phyloP scores from a whole-genome alignment of 2,113 vertebrate genomes.

The Nothobranchius furzeri region DNA sequence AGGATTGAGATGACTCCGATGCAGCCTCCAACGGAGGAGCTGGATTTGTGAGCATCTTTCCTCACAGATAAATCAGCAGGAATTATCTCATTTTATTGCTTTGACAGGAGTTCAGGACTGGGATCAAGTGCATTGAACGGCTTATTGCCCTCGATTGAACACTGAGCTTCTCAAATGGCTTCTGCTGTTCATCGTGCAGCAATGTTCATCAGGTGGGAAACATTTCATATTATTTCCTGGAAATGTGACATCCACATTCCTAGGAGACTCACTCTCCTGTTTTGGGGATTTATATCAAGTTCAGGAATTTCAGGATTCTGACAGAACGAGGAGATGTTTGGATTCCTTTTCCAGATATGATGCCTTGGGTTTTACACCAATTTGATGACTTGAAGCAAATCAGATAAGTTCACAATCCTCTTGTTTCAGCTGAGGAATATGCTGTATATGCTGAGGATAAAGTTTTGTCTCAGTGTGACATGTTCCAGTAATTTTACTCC shows the following conservation, averaged over 20 bases:
- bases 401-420: constrained; percentile 12
- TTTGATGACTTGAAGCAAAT: constrained; percentile 29
- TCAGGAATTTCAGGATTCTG: constrained; percentile 27
- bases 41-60: constrained; percentile 18
- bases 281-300: not conserved
- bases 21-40: constrained; percentile 7
- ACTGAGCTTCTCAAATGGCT: constrained; percentile 32
- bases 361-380: not conserved
- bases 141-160: constrained; percentile 45
- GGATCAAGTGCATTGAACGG: constrained; percentile 40
- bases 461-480: constrained; percentile 16
- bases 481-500: constrained; percentile 1
- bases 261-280: constrained; percentile 1
- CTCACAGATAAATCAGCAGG: constrained; percentile 37
- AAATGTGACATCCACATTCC: constrained; percentile 19
- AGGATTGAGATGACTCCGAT: constrained; percentile 15
- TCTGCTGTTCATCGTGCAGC: constrained; percentile 21
- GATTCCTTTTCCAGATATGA: constrained; percentile 33
- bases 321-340: constrained; percentile 22
- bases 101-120: constrained; percentile 24
- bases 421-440: constrained; percentile 2
- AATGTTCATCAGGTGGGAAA: constrained; percentile 30
- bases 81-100: constrained; percentile 39
- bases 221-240: constrained; percentile 12
- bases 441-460: not conserved